Percentiles rank a stretch among this genome's conserved stretches.
Evolutionary conservation across 2,113 vertebrate genomes (phyloP).

Genomic region (Tenrec ecaudatus): DNA sequence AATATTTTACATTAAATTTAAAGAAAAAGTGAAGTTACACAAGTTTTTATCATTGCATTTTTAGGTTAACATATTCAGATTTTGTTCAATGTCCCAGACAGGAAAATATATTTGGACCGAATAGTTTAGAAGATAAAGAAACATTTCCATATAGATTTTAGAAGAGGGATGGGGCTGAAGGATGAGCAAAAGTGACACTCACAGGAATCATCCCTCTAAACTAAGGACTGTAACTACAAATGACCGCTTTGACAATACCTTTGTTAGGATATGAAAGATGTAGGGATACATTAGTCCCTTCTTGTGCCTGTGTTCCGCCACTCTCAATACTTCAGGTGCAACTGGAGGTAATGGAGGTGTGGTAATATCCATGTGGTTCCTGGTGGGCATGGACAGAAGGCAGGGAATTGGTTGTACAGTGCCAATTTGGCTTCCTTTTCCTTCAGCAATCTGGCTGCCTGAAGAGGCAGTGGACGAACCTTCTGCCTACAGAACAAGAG

Average conservation of each 20-base stretch:
- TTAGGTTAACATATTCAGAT: background rate
- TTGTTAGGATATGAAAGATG: conserved; percentile 96
- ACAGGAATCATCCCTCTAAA: background rate
- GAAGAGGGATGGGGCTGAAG: no score
- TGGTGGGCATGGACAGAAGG: conserved; percentile 96
- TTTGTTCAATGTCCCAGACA: conserved; percentile 26
- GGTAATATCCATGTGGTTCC: conserved; percentile 99
- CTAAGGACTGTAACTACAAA: background rate
- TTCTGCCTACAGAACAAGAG: conserved; percentile 88
- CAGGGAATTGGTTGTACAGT: conserved; percentile 93
- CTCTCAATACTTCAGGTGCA: conserved; percentile 96
- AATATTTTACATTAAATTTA: conserved; percentile 5
- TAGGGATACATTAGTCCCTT: conserved; percentile 98
- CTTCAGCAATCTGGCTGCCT: conserved; percentile 88
- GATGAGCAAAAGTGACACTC: background rate
- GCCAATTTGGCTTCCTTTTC: conserved; percentile 88
- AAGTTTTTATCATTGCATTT: conserved; percentile 1
- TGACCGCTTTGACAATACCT: conserved; percentile 86
- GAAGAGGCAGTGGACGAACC: conserved; percentile 90
- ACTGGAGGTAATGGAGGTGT: conserved; percentile 94
- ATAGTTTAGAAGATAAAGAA: conserved; percentile 16
- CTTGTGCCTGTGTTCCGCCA: conserved; percentile 97
- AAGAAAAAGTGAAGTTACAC: conserved; percentile 13
- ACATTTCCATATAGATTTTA: background rate
- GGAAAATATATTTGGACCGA: conserved; percentile 22